Evolutionary conservation across 2,797 vertebrate genomes (phyloP), one percentile per base, ranked within the genome.

Genomic region (Coendou prehensilis): DNA sequence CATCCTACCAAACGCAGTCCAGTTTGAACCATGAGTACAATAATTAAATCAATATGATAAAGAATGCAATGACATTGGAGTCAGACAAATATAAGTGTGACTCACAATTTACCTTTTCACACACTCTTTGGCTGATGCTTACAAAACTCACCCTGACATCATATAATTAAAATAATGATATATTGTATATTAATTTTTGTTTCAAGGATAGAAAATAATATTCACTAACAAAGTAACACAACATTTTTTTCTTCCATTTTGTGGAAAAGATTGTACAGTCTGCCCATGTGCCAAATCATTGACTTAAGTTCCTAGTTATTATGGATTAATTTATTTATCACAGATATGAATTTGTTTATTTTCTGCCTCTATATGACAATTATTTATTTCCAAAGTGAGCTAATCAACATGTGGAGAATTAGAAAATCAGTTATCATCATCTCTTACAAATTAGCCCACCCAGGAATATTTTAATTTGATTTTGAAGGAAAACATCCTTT

Each of bases 401-500:
- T 33, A 61, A 41, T 71, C 57, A 57, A 81, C 7, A n/a, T n/a
- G 9, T 54, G n/a, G 15, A 54, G 23, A 87, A 80, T 71, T 37
- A 50, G 50, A 82, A 78, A 88, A 22, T 52, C 20, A 45, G 1
- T 63, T 84, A 3, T 91, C 7, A 73, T 7, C 54, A 20, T 76
- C 22, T 89, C 45, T 92, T 75, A 76, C 2, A 64, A 59, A 87
- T 17, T 67, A 4, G 26, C 15, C 89, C 33, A n/a, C 2, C 9
- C 10, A 47, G 6, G 18, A 23, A 79, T 13, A 57, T 0, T 47
- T 80, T 67, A 17, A 67, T 30, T 82, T 87, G 30, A 2, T 4
- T 82, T 88, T 92, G 56, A 59, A 67, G 45, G 9, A 93, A 97
- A 97, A 64, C 56, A 89, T 6, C 2, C 0, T 93, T 96, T 88